Base-by-base conservation (phyloP, 2,113 vertebrate species). In the Chaetops frenatus region DNA sequence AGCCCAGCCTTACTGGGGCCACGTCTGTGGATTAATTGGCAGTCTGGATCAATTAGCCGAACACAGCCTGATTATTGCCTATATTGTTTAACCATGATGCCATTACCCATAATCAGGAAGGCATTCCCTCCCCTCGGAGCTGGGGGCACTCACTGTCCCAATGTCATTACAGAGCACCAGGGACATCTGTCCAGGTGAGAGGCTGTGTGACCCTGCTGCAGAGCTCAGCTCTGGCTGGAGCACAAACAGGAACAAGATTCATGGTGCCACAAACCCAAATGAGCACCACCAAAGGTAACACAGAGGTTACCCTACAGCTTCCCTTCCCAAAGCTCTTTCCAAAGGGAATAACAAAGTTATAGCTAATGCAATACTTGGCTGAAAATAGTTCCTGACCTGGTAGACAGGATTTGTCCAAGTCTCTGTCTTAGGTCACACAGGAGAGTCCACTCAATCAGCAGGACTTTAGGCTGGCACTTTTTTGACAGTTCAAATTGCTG, bases 261-360 rank as follows among this genome's bases (percentile, higher is more conserved):
- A 92, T 17, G 40, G 29, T 5, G 51, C 14, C 82, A 70, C 47
- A 54, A 92, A 95, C 29, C 16, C 11, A 8, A 60, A 33, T 0
- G 53, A 77, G 1, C 90, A 78, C 66, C 7, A n/a, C 0, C 1
- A 71, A 38, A 92, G 82, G 93, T 74, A 42, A 94, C 47, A 1
- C 85, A 73, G 81, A 94, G 94, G 86, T 90, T 66, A 90, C 38
- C 71, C 85, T 31, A 56, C 81, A 86, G 85, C 35, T 94, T 67
- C 60, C 81, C 62, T 91, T 60, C 58, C 21, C 84, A 57, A 87
- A 92, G 70, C 57, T 13, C 80, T 81, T 94, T 61, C 48, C 84
- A 94, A 72, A 85, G 70, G 72, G 66, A 81, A 61, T 91, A 95
- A 95, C 66, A 12, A 81, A 87, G 58, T 92, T 89, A 95, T 23